Evolutionary conservation across 1,140 invertebrate species (phyloP).

Genomic region (Atta colombica): DNA sequence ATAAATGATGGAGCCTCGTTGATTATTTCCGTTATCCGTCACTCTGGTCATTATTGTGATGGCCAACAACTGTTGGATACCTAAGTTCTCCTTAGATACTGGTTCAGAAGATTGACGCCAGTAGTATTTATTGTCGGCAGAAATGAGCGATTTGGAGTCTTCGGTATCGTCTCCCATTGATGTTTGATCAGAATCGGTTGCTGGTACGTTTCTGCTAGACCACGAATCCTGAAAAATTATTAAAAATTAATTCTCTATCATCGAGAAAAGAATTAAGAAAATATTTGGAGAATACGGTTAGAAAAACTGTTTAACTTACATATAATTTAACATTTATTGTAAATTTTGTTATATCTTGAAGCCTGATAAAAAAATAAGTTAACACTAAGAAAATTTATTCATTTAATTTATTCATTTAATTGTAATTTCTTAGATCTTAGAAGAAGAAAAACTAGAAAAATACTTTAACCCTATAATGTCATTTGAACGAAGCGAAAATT

Average conservation of each 20-base stretch:
- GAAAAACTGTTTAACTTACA: background rate
- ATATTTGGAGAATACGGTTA: background rate
- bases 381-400: background rate
- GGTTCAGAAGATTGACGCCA: constrained; percentile 82
- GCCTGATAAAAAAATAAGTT: background rate
- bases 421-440: background rate
- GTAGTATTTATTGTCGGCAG: constrained; percentile 81
- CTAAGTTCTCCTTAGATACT: constrained; percentile 82
- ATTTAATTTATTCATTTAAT: background rate
- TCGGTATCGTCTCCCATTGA: constrained; percentile 79
- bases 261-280: background rate
- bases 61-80: constrained; percentile 83
- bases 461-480: background rate
- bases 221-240: constrained; percentile 79
- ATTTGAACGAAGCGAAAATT: no score
- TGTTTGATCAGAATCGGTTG: constrained; percentile 73
- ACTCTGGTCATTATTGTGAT: constrained; percentile 83
- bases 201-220: constrained; percentile 72
- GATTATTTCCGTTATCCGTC: constrained; percentile 84
- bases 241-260: background rate
- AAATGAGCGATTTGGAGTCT: constrained; percentile 78
- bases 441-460: background rate
- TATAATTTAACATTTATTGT: constrained; percentile 1
- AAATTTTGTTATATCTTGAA: constrained; percentile 14
- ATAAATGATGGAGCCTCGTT: constrained; percentile 80